Evolutionary conservation across 2,797 vertebrate genomes (phyloP), one percentile per base, ranked within the genome.

Genomic region (Typhlichthys subterraneus): DNA sequence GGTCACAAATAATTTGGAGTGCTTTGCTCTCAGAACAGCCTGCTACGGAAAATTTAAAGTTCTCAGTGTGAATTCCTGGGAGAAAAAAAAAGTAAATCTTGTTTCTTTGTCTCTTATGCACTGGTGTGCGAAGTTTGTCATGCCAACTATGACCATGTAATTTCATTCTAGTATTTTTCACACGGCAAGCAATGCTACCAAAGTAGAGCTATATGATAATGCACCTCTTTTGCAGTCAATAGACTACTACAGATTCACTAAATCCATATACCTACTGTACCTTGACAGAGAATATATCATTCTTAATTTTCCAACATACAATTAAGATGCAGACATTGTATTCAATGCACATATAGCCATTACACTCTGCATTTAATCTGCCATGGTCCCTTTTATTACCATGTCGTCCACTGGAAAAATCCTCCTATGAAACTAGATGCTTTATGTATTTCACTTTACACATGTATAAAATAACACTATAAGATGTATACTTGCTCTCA

Each of bases 1-100:
- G 79, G 60, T 72, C 83, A 78, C 72, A 78, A 75, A 82, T 83
- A 61, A 85, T 83, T 70, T 63, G 63, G 52, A 45, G 46, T 15
- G 56, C 57, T 33, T 45, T 42, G 23, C 57, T 79, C 53, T 66
- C 59, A 42, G 42, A 63, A 45, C 57, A 67, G 57, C 14, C 49
- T 53, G 29, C 42, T 64, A n/a, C 29, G n/a, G 12, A 31, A 23
- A 31, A 47, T 7, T 48, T 53, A 55, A 56, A 69, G 3, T 53
- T 45, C 29, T 65, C 17, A 38, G 14, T 57, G 56, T 60, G 46
- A 58, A 57, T 15, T 7, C 45, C n/a, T 8, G 33, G 33, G 33
- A 9, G 33, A 9, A 3, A 13, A 60, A 9, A 10, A 3, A 31
- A 29, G 54, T 55, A 49, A 45, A 59, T 54, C 54, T 55, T 42